Evolutionary conservation across 1,140 invertebrate species (phyloP), one percentile per base, ranked within the genome.

Genomic region (Centruroides vittatus): DNA sequence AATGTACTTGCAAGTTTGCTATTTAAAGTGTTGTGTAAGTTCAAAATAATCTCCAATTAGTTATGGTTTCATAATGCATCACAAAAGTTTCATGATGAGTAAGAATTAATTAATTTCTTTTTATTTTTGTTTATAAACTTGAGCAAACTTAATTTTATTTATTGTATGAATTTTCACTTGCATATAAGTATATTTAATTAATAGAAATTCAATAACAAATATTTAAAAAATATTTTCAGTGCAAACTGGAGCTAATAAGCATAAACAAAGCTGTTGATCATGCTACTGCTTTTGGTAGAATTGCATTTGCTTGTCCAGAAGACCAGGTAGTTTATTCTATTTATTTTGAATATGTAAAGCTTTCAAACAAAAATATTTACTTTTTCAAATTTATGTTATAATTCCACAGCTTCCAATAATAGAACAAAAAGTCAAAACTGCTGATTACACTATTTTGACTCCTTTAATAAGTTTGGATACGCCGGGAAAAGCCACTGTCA

Each of bases 401-500:
- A 47, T 62, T 35, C 61, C 61, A 11, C 50, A 76, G 67, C 84
- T 97, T 68, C 77, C 83, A 47, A 71, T 73, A 10, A 85, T 97
- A 61, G 81, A 93, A 68, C 74, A 83, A 64, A 82, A 78, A 65
- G 84, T 97, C 52, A 81, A 84, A 67, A 80, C 84, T 23, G 80
- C 77, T 10, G 81, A 83, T 10, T 77, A 84, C 58, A 89, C 81
- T 52, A 89, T 96, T 66, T 74, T 98, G 9, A 97, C 86, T 3
- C 89, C 89, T 11, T 75, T 94, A 8, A 84, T 95, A 46, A 87
- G 84, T 60, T 75, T 99, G 55, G 89, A 94, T 68, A 99, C 95
- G 0, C 94, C 94, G 0, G 95, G 91, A 55, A 99, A 99, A 76
- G 92, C 92, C 3, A 89, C 89, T 8, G 95, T 98, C 0, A 79